phyloP scores from a whole-genome alignment of 1,140 invertebrate genomes.

The Thalassaphorura encarpata region DNA sequence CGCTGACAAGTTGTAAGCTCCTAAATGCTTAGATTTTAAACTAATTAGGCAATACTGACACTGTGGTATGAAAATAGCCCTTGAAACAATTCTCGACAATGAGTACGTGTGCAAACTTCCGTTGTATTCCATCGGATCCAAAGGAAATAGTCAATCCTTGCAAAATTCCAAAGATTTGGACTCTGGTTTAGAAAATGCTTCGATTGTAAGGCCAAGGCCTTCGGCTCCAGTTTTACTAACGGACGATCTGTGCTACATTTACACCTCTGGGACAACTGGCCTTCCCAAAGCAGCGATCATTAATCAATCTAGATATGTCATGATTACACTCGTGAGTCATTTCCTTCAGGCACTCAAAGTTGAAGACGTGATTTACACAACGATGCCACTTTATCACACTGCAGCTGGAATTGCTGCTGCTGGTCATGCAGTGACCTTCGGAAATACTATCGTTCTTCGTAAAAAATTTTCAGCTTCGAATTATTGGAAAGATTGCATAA shows the following conservation, averaged over 20 bases:
- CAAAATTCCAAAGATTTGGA: conserved; percentile 1
- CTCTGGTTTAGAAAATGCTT: not conserved
- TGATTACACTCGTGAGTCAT: conserved; percentile 60
- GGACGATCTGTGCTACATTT: conserved; percentile 63
- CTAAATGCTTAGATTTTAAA: not conserved
- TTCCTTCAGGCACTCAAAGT: conserved; percentile 40
- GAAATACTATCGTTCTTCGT: conserved; percentile 52
- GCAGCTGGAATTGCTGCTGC: conserved; percentile 52
- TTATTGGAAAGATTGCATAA: conserved; percentile 57
- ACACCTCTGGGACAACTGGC: conserved; percentile 21
- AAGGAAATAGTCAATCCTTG: not conserved
- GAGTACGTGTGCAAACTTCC: not conserved
- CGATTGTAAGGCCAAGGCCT: not conserved
- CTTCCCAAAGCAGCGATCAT: conserved; percentile 23
- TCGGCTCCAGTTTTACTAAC: not conserved
- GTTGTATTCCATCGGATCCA: not conserved
- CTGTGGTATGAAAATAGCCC: not conserved
- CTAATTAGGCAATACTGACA: not conserved
- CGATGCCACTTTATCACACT: conserved; percentile 57
- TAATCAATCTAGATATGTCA: conserved; percentile 49
- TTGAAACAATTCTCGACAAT: not conserved
- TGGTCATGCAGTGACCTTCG: conserved; percentile 51
- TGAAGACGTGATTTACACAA: conserved; percentile 51
- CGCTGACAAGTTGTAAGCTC: conserved; percentile 43
- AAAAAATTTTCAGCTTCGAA: conserved; percentile 61